These are phyloP conservation scores for Apamea sordens DNA, from an alignment of 2,888 invertebrate genomes.

Conservation along the genomic window DNA sequence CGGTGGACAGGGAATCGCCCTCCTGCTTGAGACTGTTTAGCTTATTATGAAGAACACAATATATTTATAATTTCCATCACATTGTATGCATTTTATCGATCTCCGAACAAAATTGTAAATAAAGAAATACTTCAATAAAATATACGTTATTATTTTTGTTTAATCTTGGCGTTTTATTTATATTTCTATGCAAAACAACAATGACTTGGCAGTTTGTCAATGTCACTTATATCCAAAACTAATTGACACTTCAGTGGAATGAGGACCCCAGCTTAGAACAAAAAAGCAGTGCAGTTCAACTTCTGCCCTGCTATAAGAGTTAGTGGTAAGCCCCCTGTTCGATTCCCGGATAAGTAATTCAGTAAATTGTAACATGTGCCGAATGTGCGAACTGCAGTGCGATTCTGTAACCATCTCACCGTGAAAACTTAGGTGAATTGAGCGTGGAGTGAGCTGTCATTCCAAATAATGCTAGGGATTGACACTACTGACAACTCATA, in stretches of 20 bases:
- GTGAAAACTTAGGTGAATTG: too few relatives aligned
- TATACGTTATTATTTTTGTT: conserved; percentile 35
- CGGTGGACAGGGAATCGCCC: conserved; percentile 99
- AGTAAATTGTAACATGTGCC: background rate
- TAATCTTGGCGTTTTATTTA: conserved; percentile 14
- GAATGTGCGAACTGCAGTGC: too few relatives aligned
- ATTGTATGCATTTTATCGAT: conserved; percentile 44
- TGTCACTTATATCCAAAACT: background rate
- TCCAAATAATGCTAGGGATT: too few relatives aligned
- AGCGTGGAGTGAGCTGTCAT: too few relatives aligned
- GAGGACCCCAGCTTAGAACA: too few relatives aligned
- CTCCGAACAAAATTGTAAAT: conserved; percentile 55
- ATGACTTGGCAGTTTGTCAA: background rate
- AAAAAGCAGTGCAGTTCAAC: too few relatives aligned
- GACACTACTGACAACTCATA: too few relatives aligned
- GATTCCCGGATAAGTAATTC: background rate
- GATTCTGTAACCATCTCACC: too few relatives aligned
- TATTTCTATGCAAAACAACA: background rate
- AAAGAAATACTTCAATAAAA: conserved; percentile 17
- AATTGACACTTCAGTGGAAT: too few relatives aligned
- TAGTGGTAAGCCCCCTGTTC: too few relatives aligned
- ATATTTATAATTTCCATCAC: background rate
- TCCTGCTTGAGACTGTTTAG: conserved; percentile 94
- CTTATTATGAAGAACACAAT: conserved; percentile 5
- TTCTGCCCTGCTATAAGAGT: too few relatives aligned